A percentile compares a stretch with the other conserved stretches of the same genome.
These are phyloP conservation scores for Nicator chloris DNA, from an alignment of 2,113 vertebrate species.

Conservation along the genomic window DNA sequence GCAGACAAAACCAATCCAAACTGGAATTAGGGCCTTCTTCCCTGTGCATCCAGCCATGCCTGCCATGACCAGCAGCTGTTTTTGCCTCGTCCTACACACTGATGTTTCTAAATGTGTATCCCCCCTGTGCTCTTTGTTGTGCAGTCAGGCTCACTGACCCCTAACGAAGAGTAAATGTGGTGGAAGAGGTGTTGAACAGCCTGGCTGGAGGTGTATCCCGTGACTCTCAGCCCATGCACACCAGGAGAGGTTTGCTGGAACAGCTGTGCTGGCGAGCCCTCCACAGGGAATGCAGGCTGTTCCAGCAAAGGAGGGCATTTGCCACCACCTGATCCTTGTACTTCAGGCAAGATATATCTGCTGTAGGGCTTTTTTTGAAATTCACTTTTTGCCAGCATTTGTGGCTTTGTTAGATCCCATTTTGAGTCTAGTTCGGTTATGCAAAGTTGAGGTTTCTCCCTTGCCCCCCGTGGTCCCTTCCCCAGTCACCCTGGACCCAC, in stretches of 20 bases:
- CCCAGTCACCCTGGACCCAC: rapidly evolving
- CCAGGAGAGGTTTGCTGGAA: neutral
- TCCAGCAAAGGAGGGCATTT: neutral
- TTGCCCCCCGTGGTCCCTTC: neutral
- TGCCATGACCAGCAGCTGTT: neutral
- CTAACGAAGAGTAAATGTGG: neutral
- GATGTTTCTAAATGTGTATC: neutral
- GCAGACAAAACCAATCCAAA: neutral
- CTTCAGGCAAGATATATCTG: neutral
- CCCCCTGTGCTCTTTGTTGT: neutral
- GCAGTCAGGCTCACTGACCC: neutral
- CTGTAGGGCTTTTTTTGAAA: neutral
- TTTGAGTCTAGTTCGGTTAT: neutral
- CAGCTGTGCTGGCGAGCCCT: neutral
- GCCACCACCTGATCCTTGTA: neutral
- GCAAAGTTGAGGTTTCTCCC: neutral
- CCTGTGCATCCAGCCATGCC: neutral
- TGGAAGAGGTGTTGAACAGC: neutral
- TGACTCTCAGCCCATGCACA: neutral
- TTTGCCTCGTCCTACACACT: neutral
- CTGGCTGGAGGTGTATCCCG: neutral
- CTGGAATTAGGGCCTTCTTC: neutral
- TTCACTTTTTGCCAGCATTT: neutral
- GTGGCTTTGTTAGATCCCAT: neutral
- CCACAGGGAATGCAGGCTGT: neutral